Evolutionary conservation across 2,888 invertebrate species (phyloP).

Genomic region (Standfussiana lucernea): DNA sequence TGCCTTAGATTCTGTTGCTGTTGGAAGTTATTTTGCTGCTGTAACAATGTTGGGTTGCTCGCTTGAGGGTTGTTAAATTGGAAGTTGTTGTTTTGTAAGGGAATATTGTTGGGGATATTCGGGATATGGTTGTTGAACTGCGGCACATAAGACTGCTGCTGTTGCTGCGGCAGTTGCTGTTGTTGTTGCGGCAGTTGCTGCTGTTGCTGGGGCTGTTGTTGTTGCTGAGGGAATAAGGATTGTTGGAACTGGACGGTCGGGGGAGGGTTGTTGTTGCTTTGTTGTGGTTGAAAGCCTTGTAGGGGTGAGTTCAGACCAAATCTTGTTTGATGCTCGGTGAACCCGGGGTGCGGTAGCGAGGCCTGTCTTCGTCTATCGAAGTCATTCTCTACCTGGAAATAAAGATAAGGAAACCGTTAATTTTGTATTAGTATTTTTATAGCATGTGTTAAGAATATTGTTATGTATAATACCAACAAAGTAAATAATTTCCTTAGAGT

Average conservation of each 20-base stretch:
- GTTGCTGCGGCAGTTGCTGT: conserved; percentile 66
- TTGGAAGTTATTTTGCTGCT: conserved; percentile 79
- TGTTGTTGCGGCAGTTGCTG: conserved; percentile 17
- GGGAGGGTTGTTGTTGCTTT: conserved; percentile 73
- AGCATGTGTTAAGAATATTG: not conserved
- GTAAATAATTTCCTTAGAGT: conserved; percentile 30
- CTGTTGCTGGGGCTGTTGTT: conserved; percentile 66
- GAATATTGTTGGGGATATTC: conserved; percentile 76
- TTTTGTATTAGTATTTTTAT: not conserved
- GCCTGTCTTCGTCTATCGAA: conserved; percentile 88
- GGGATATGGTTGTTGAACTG: conserved; percentile 84
- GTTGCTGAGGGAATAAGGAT: conserved; percentile 69
- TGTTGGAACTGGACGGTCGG: conserved; percentile 82
- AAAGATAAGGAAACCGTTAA: conserved; percentile 62
- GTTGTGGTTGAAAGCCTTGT: conserved; percentile 83
- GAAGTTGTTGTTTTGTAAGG: conserved; percentile 77
- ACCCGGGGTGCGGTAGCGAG: conserved; percentile 82
- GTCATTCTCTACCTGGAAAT: conserved; percentile 88
- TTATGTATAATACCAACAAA: not conserved
- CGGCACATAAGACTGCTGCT: conserved; percentile 81
- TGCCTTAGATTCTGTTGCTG: conserved; percentile 78
- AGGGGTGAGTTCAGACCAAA: conserved; percentile 86
- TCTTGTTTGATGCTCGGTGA: conserved; percentile 87
- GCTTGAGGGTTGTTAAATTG: conserved; percentile 80
- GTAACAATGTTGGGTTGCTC: conserved; percentile 74